phyloP scores from a whole-genome alignment of 2,113 vertebrate genomes.

The Corydoras maculifer region DNA sequence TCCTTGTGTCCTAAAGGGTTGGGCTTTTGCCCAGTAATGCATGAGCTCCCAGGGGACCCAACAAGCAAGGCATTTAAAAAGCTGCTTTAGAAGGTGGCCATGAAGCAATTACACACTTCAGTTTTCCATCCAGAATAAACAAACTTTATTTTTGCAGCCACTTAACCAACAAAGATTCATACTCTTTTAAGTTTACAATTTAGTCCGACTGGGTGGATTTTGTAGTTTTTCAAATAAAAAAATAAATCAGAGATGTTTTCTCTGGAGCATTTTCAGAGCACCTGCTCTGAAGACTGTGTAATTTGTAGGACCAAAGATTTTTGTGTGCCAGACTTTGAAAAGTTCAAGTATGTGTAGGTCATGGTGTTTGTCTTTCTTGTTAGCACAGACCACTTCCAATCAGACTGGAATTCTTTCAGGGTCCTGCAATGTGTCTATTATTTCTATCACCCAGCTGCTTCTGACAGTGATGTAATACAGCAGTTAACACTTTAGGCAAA shows the following conservation, averaged over 20 bases:
- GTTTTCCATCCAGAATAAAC: conserved; percentile 56
- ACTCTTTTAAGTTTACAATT: conserved; percentile 55
- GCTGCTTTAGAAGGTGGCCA: conserved; percentile 34
- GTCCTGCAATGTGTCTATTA: neutral
- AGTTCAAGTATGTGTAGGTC: neutral
- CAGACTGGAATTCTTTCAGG: neutral
- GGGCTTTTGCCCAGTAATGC: conserved; percentile 52
- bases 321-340: neutral
- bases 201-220: conserved; percentile 49
- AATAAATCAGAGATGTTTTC: conserved; percentile 44
- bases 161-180: conserved; percentile 50
- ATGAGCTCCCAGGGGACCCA: conserved; percentile 56
- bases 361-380: conserved; percentile 23
- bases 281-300: conserved; percentile 11
- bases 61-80: conserved; percentile 50
- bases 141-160: conserved; percentile 42
- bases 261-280: conserved; percentile 37
- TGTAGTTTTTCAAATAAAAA: conserved; percentile 33
- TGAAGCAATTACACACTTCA: conserved; percentile 25
- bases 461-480: neutral
- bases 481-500: conserved; percentile 7
- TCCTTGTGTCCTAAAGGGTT: conserved; percentile 39
- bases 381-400: neutral
- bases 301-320: conserved; percentile 14
- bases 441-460: conserved; percentile 12